phyloP scores from a whole-genome alignment of 2,113 vertebrate genomes.

The Oxygymnocypris stewartii region DNA sequence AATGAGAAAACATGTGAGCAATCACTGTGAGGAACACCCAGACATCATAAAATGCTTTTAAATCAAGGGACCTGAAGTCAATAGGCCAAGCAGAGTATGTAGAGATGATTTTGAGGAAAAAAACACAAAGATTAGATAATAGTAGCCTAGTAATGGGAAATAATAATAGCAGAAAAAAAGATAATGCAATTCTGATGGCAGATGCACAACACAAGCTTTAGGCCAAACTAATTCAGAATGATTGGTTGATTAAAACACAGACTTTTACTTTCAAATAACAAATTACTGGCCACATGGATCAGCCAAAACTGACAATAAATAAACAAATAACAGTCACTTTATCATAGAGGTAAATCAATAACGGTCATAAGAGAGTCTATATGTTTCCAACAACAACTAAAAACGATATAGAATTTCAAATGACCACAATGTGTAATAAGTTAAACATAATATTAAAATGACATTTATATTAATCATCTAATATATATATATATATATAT shows the following conservation, averaged over 20 bases:
- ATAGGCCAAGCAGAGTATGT: neutral
- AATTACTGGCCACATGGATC: neutral
- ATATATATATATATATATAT: too few species aligned
- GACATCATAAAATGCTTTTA: constrained; percentile 20
- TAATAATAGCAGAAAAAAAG: constrained; percentile 9
- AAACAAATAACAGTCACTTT: neutral
- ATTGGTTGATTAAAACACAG: constrained; percentile 16
- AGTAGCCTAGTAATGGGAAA: neutral
- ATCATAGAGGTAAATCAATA: constrained; percentile 4
- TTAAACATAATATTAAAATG: neutral
- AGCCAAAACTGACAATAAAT: neutral
- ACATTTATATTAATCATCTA: neutral
- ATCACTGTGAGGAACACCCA: constrained; percentile 11
- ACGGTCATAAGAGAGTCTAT: neutral
- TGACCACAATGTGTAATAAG: neutral
- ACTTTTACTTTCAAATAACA: constrained; percentile 8
- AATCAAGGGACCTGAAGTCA: constrained; percentile 18
- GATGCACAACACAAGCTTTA: neutral
- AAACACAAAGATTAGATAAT: constrained; percentile 17
- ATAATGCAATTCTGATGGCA: neutral
- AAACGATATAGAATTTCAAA: neutral
- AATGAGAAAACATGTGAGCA: constrained; percentile 37
- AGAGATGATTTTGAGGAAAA: neutral
- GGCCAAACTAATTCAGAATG: neutral
- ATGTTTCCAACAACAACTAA: neutral